Conservation (phyloP, 2,797 vertebrate genomes). For the Enteromius viviparus region DNA sequence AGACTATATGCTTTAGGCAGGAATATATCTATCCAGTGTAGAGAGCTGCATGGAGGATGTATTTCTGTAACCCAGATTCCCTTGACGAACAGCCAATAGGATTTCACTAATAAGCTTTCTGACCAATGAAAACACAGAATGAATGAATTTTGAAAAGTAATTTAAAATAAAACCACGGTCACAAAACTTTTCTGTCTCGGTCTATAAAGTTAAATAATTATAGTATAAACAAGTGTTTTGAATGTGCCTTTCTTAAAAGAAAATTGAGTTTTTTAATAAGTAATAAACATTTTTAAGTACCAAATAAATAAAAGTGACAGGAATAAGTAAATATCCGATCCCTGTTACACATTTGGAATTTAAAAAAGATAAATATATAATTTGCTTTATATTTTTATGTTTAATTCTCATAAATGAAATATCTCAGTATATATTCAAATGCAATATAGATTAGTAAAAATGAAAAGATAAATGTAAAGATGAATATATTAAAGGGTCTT, state of each 20-base stretch:
- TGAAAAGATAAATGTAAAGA: background rate
- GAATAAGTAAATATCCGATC: background rate
- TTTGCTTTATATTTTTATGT: background rate
- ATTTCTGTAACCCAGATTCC: background rate
- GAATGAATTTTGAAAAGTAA: background rate
- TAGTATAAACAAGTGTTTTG: no score
- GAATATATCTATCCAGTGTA: background rate
- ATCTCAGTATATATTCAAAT: background rate
- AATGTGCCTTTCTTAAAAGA: no score
- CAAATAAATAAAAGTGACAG: background rate
- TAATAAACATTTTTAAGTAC: background rate
- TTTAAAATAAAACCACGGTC: background rate
- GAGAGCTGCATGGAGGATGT: background rate
- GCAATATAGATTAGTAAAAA: slow-evolving; percentile 7
- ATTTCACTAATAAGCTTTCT: background rate
- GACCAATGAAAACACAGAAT: background rate
- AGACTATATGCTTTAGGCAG: background rate
- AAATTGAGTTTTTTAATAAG: no score
- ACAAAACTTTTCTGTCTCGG: background rate
- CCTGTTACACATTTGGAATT: background rate
- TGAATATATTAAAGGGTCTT: background rate
- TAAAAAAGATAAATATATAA: background rate
- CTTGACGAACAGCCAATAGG: background rate
- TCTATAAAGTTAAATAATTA: no score
- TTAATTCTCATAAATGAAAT: background rate